Percentiles rank a stretch among this genome's conserved stretches.
phyloP scores from a whole-genome alignment of 2,888 invertebrate genomes.

The Fabriciana adippe region DNA sequence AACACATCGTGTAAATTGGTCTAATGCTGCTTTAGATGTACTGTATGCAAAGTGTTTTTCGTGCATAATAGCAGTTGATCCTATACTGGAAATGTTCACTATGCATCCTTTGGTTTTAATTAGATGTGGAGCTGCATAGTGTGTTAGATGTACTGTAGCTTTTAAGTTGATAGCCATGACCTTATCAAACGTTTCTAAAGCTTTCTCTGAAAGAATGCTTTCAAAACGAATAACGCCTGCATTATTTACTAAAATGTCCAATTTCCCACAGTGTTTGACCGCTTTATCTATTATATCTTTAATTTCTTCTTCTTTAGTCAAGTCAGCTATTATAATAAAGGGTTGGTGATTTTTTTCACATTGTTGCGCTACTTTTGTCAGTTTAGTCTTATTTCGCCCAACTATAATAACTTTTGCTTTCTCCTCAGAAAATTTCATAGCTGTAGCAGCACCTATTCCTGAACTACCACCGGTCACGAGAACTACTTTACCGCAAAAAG shows the following conservation, averaged over 20 bases:
- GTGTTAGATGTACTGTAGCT: constrained; percentile 44
- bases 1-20: constrained; percentile 87
- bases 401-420: constrained; percentile 83
- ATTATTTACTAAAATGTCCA: constrained; percentile 53
- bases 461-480: constrained; percentile 85
- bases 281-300: constrained; percentile 80
- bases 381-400: constrained; percentile 85
- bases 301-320: constrained; percentile 40
- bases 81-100: constrained; percentile 45
- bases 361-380: constrained; percentile 77
- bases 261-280: constrained; percentile 61
- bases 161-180: constrained; percentile 47
- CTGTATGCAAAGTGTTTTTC: constrained; percentile 33
- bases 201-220: constrained; percentile 44
- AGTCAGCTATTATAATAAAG: constrained; percentile 28
- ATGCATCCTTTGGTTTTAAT: constrained; percentile 47
- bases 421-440: constrained; percentile 83
- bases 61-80: constrained; percentile 24
- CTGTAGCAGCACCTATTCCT: constrained; percentile 86
- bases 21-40: constrained; percentile 68
- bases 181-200: constrained; percentile 47
- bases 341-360: constrained; percentile 37
- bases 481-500: constrained; percentile 72
- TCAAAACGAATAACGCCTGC: constrained; percentile 42
- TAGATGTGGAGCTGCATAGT: constrained; percentile 44